These are phyloP conservation scores for Syndactyla subalaris DNA, from an alignment of 2,797 vertebrate genomes.

Conservation along the genomic window DNA sequence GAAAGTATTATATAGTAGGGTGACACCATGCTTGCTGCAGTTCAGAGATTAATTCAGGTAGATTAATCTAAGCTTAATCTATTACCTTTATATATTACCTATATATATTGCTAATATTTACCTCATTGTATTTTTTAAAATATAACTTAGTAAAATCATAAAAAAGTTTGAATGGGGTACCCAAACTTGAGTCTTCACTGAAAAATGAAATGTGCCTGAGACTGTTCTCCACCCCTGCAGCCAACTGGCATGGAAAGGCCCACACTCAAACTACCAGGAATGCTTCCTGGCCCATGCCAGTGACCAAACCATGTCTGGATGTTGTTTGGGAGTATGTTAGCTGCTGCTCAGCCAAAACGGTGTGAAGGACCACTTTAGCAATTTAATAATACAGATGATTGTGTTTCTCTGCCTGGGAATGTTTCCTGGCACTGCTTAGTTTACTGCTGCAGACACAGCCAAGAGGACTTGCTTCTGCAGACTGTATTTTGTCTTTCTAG, in stretches of 20 bases:
- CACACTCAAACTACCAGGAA: conserved; percentile 29
- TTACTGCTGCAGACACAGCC: not conserved
- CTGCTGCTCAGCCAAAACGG: conserved; percentile 18
- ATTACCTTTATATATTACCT: too few species aligned
- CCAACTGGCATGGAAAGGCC: conserved; percentile 9
- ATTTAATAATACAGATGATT: conserved; percentile 20
- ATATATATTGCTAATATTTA: not conserved
- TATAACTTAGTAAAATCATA: not conserved
- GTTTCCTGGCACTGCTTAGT: conserved; percentile 27
- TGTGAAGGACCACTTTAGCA: conserved; percentile 31
- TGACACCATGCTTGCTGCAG: not conserved
- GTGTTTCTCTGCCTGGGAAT: conserved; percentile 30
- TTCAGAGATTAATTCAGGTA: not conserved
- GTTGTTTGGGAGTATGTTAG: not conserved
- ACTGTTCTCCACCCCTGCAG: not conserved
- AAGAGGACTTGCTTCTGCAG: conserved; percentile 13
- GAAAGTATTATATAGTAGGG: not conserved
- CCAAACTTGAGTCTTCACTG: not conserved
- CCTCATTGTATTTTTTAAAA: not conserved
- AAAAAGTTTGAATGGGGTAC: not conserved
- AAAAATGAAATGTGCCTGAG: not conserved
- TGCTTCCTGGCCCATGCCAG: not conserved
- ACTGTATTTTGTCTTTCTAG: conserved; percentile 26
- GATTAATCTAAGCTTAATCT: not conserved
- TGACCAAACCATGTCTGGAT: not conserved